phyloP scores from a whole-genome alignment of 2,113 vertebrate genomes.

The Ancistrus triradiatus region DNA sequence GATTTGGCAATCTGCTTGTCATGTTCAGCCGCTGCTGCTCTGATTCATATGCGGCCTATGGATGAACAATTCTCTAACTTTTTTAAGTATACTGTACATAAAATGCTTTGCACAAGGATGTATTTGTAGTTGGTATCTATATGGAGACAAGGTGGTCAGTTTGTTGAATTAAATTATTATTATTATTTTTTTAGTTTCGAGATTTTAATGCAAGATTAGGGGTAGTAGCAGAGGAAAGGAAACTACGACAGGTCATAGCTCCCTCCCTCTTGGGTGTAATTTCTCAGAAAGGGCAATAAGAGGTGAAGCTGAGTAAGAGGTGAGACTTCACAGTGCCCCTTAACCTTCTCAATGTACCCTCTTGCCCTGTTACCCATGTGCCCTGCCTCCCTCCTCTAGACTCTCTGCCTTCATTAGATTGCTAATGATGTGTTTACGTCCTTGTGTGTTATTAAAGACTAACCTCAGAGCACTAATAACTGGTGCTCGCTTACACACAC shows the following conservation, averaged over 20 bases:
- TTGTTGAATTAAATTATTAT: too few relatives aligned
- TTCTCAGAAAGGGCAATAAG: slow-evolving; percentile 23
- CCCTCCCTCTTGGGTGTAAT: slow-evolving; percentile 28
- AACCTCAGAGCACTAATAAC: slow-evolving; percentile 48
- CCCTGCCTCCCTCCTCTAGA: slow-evolving; percentile 17
- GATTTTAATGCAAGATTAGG: too few relatives aligned
- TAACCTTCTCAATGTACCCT: slow-evolving; percentile 28
- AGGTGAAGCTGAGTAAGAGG: slow-evolving; percentile 11
- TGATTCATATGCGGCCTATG: too few relatives aligned
- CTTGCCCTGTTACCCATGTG: slow-evolving; percentile 28
- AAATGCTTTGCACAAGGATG: too few relatives aligned
- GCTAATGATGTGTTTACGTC: slow-evolving; percentile 50
- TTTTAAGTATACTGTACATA: too few relatives aligned
- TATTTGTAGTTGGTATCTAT: too few relatives aligned
- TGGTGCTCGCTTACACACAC: slow-evolving; percentile 37
- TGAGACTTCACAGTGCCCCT: slow-evolving; percentile 23
- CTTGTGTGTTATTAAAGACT: slow-evolving; percentile 49
- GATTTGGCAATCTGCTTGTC: too few relatives aligned
- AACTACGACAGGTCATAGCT: neutral
- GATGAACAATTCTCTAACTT: too few relatives aligned
- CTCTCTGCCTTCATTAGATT: slow-evolving; percentile 45
- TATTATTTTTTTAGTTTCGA: too few relatives aligned
- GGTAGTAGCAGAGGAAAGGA: too few relatives aligned
- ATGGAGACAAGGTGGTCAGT: too few relatives aligned
- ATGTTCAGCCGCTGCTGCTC: too few relatives aligned